phyloP scores from a whole-genome alignment of 1,140 invertebrate genomes.

The Neodiprion lecontei region DNA sequence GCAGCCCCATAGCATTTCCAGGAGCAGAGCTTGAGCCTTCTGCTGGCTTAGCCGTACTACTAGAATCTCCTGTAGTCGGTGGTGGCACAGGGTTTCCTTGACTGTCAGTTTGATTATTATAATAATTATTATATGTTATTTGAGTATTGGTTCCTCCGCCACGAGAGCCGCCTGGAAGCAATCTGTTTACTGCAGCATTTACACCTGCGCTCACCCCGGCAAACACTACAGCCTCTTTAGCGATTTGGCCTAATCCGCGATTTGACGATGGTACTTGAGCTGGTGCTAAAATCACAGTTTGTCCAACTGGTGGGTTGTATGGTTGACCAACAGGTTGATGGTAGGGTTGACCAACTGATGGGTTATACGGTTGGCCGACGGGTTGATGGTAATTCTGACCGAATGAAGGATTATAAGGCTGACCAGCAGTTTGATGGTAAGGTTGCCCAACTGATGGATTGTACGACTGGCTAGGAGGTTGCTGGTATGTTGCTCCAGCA shows the following conservation, averaged over 20 bases:
- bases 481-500: slow-evolving; percentile 18
- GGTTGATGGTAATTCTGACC: slow-evolving; percentile 37
- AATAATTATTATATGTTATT: slow-evolving; percentile 59
- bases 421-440: slow-evolving; percentile 40
- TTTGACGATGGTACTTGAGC: slow-evolving; percentile 35
- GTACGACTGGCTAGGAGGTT: slow-evolving; percentile 22
- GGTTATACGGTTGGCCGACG: slow-evolving; percentile 31
- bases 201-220: slow-evolving; percentile 56
- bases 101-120: slow-evolving; percentile 48
- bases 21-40: neutral
- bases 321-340: slow-evolving; percentile 20
- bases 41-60: neutral
- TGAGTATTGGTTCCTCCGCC: slow-evolving; percentile 40
- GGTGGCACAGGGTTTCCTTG: slow-evolving; percentile 20
- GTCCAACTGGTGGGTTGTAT: slow-evolving; percentile 45
- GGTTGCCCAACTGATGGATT: slow-evolving; percentile 29
- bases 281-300: slow-evolving; percentile 44
- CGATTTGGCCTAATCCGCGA: slow-evolving; percentile 55
- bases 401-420: slow-evolving; percentile 31
- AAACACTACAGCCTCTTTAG: slow-evolving; percentile 59
- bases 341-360: slow-evolving; percentile 34
- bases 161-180: slow-evolving; percentile 57
- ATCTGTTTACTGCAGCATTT: slow-evolving; percentile 54
- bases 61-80: slow-evolving; percentile 2
- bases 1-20: neutral